Conservation (phyloP, 2,888 invertebrate species). For the Drosophila diplacantha region DNA sequence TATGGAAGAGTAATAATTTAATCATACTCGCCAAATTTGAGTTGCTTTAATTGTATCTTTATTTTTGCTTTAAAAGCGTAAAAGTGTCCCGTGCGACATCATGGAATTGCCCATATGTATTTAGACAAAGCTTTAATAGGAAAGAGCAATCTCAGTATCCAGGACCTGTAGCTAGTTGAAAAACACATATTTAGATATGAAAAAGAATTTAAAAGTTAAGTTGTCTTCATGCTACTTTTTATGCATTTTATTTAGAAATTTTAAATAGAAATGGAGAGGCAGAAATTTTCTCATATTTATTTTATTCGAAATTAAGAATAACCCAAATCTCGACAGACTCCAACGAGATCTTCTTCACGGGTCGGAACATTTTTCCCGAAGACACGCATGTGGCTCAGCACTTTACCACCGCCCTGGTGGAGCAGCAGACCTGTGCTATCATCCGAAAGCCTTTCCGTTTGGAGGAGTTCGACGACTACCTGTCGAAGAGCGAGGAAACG, state of each 20-base stretch:
- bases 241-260: too few relatives aligned
- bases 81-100: too few relatives aligned
- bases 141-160: background rate
- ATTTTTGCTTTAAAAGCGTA: too few relatives aligned
- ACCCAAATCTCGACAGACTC: constrained; percentile 62
- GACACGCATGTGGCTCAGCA: constrained; percentile 69
- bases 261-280: background rate
- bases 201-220: background rate
- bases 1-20: too few relatives aligned
- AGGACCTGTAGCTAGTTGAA: background rate
- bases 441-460: constrained; percentile 75
- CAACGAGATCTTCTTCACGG: constrained; percentile 77
- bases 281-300: background rate
- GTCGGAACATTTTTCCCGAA: constrained; percentile 74
- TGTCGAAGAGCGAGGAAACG: constrained; percentile 73
- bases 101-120: too few relatives aligned
- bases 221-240: background rate
- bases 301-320: background rate
- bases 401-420: constrained; percentile 67
- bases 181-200: background rate
- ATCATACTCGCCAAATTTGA: too few relatives aligned
- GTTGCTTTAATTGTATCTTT: too few relatives aligned
- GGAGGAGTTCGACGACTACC: constrained; percentile 74
- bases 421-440: constrained; percentile 63
- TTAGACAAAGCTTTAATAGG: background rate